Evolutionary conservation across 2,113 vertebrate species (phyloP), one percentile per base, ranked within the genome.

Genomic region (Chloropsis cyanopogon): DNA sequence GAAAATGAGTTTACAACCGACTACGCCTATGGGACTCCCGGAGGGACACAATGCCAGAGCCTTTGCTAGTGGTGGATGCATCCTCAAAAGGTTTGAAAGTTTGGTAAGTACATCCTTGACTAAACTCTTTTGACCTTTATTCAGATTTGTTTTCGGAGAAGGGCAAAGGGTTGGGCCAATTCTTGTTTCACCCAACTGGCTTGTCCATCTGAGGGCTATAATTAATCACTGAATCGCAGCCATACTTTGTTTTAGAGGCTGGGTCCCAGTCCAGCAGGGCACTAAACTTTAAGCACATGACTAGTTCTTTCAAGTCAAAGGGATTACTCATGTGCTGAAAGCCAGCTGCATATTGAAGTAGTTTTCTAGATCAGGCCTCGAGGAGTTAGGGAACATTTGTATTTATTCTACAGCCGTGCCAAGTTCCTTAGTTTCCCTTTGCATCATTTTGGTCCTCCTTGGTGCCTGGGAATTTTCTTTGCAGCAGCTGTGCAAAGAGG

Each of bases 51-150:
- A 93, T 68, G 57, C 12, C 25, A 15, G 33, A 53, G 87, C 69
- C 83, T 96, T 96, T 92, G 3, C 78, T 81, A 66, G 92, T 71
- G 77, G 84, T 89, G 87, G 71, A 77, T 72, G 71, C 88, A 52
- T 79, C 73, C 86, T 97, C 79, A 95, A 95, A 96, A 95, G 47
- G 29, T 88, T 50, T 85, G 90, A n/a, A 96, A 88, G 90, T 96
- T 97, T 93, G 90, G 92, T 94, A 96, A 96, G 95, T 95, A 96
- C 92, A 92, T 92, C 94, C 92, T 96, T 94, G 93, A 84, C 95
- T 91, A 94, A 93, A 96, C 90, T 96, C 96, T 90, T 96, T 96
- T 96, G 96, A 96, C 95, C 96, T 95, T 95, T 96, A 88, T 96
- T 96, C 95, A 90, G 93, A 68, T 94, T 90, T 70, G 88, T 39